Conservation (phyloP, 2,888 invertebrate genomes). For the Panorpa germanica region DNA sequence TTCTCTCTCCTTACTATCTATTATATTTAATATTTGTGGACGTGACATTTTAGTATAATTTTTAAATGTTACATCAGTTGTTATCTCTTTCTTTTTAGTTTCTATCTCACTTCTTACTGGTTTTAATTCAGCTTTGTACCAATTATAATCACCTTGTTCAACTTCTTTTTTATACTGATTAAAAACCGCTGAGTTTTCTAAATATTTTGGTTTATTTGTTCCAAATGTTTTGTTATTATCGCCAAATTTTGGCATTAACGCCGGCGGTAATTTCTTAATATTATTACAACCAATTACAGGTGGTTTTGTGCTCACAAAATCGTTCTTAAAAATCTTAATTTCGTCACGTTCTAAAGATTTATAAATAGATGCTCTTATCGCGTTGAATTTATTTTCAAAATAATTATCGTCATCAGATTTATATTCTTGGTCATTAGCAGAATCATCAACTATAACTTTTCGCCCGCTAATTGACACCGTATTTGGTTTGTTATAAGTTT, state of each 20-base stretch:
- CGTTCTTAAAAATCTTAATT: no score
- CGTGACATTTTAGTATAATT: slow-evolving; percentile 30
- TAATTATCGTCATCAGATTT: slow-evolving; percentile 1
- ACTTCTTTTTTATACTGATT: no score
- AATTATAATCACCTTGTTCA: slow-evolving; percentile 6
- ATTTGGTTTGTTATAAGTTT: not conserved
- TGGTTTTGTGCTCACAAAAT: no score
- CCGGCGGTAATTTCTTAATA: no score
- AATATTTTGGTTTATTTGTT: no score
- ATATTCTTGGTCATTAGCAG: slow-evolving; percentile 3
- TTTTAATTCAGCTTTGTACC: slow-evolving; percentile 6
- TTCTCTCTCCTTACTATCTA: slow-evolving; percentile 29
- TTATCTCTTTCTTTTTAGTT: not conserved
- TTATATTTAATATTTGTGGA: slow-evolving; percentile 40
- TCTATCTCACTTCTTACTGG: not conserved
- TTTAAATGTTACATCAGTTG: slow-evolving; percentile 3
- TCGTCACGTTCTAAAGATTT: no score
- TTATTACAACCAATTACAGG: no score
- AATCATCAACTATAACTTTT: slow-evolving; percentile 11
- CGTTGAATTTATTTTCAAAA: not conserved
- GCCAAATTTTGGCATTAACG: no score
- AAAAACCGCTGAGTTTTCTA: no score
- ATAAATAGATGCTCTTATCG: no score
- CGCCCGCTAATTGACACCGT: slow-evolving; percentile 9
- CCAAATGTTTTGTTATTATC: no score